These are phyloP conservation scores for Lethocerus indicus DNA, from an alignment of 1,140 invertebrate genomes.

Conservation along the genomic window DNA sequence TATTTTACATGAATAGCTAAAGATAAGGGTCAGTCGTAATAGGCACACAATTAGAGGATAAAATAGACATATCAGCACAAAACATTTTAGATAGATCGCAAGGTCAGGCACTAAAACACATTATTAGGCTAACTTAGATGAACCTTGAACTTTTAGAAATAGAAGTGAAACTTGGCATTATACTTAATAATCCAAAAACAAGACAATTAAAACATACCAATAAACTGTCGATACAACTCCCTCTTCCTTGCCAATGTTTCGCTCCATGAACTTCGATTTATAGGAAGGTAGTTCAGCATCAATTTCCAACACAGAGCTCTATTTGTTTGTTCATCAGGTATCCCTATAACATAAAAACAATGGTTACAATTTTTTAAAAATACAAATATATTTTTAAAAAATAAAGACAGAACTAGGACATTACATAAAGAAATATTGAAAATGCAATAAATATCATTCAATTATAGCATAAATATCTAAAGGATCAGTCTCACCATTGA, in stretches of 20 bases:
- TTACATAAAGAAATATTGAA: background rate
- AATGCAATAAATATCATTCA: background rate
- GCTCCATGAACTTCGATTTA: slow-evolving; percentile 41
- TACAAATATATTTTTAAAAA: background rate
- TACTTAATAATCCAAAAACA: too few species aligned
- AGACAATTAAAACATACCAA: slow-evolving; percentile 35
- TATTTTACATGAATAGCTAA: too few species aligned
- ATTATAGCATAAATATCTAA: background rate
- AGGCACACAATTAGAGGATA: too few species aligned
- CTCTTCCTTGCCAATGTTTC: slow-evolving; percentile 47
- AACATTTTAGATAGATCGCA: too few species aligned
- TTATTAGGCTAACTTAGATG: too few species aligned
- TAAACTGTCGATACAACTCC: slow-evolving; percentile 64
- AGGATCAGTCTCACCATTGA: slow-evolving; percentile 41
- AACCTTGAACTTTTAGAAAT: too few species aligned
- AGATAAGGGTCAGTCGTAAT: too few species aligned
- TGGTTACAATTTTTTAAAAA: background rate
- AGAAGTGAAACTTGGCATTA: too few species aligned
- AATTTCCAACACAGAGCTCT: slow-evolving; percentile 67
- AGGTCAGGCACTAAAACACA: too few species aligned
- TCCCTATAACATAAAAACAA: slow-evolving; percentile 34
- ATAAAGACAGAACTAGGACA: background rate
- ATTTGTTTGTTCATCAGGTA: slow-evolving; percentile 62
- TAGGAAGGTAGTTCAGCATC: slow-evolving; percentile 63
- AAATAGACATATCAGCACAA: too few species aligned